Evolutionary conservation across 1,140 invertebrate genomes (phyloP).

Genomic region (Pachyrhynchus sulphureomaculatus): DNA sequence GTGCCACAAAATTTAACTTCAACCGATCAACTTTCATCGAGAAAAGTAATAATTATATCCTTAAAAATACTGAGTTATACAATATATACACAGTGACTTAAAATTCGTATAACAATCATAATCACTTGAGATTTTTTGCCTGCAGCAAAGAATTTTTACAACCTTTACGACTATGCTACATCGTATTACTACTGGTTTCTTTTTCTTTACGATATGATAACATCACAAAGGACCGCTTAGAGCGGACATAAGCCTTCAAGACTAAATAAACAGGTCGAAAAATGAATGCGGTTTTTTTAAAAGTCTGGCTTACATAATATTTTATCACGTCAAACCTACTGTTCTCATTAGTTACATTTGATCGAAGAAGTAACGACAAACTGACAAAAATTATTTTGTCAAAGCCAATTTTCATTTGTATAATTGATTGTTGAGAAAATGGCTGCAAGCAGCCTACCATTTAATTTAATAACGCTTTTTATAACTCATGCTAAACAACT

Average conservation of each 20-base stretch:
- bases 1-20: conserved; percentile 13
- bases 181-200: conserved; percentile 47
- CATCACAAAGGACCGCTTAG: conserved; percentile 50
- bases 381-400: too few species aligned
- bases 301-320: too few species aligned
- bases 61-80: conserved; percentile 48
- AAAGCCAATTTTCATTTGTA: too few species aligned
- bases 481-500: too few species aligned
- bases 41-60: conserved; percentile 39
- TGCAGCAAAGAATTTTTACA: conserved; percentile 42
- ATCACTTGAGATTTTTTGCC: conserved; percentile 48
- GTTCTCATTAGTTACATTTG: too few species aligned
- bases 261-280: conserved; percentile 28
- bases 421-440: too few species aligned
- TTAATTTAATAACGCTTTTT: too few species aligned
- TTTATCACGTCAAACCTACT: too few species aligned
- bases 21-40: conserved; percentile 13
- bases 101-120: conserved; percentile 52
- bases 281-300: background rate
- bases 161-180: conserved; percentile 40
- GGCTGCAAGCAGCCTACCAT: too few species aligned
- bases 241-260: conserved; percentile 41
- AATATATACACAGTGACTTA: conserved; percentile 45
- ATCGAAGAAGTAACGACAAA: too few species aligned
- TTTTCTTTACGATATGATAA: conserved; percentile 51